A percentile compares a stretch with the other conserved stretches of the same genome.
These are phyloP conservation scores for Characodon lateralis DNA, from an alignment of 2,797 vertebrate species.

Conservation along the genomic window DNA sequence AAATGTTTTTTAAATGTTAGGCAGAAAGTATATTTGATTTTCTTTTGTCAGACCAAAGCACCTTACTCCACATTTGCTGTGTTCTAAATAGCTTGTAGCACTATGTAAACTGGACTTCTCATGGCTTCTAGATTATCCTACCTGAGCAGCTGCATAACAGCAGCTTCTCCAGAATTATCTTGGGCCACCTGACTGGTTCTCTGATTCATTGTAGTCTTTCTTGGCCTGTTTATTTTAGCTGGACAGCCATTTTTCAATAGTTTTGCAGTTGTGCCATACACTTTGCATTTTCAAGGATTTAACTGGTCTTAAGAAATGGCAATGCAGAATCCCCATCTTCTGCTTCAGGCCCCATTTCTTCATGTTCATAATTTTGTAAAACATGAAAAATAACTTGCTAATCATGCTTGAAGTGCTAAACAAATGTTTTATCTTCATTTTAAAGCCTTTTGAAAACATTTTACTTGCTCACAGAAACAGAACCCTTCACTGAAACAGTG, in stretches of 20 bases:
- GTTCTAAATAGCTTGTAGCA: background rate
- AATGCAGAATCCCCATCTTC: background rate
- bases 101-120: background rate
- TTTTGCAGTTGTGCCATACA: background rate
- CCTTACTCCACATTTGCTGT: background rate
- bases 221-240: background rate
- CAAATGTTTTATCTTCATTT: conserved; percentile 4
- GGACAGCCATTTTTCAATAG: background rate
- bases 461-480: background rate
- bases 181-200: background rate
- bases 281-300: background rate
- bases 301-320: background rate
- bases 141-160: background rate
- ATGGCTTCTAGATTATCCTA: background rate
- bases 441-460: background rate
- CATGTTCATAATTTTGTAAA: background rate
- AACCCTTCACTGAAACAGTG: background rate
- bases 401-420: background rate
- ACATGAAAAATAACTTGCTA: background rate
- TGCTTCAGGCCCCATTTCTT: background rate
- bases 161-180: background rate
- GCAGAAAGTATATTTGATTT: background rate
- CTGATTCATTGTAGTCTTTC: background rate
- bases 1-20: background rate
- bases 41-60: background rate